Conservation (phyloP, 2,797 vertebrate genomes). For the Fistularia tabacaria region DNA sequence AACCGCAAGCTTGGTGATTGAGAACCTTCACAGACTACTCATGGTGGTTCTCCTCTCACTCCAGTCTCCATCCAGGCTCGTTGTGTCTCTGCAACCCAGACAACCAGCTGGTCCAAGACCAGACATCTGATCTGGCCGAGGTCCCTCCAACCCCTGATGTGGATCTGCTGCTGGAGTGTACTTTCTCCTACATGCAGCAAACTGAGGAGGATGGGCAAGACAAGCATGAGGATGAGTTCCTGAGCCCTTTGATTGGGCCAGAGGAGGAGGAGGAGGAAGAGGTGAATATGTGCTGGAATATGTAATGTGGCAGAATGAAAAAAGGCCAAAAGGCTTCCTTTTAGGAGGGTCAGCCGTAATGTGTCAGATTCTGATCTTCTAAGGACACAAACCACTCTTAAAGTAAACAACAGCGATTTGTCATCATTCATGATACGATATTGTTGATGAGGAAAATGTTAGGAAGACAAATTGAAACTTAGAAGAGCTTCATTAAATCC, state of each 20-base stretch:
- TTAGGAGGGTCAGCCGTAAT: too few relatives aligned
- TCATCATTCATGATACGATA: too few relatives aligned
- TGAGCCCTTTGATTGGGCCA: conserved; percentile 48
- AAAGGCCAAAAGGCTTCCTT: too few relatives aligned
- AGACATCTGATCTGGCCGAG: conserved; percentile 2
- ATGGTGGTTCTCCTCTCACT: too few relatives aligned
- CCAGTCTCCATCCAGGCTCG: conserved; percentile 10
- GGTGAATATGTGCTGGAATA: background rate
- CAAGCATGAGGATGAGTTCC: conserved; percentile 38
- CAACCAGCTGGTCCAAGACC: conserved; percentile 18
- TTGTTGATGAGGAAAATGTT: too few relatives aligned
- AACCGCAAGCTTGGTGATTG: too few relatives aligned
- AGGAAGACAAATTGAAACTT: too few relatives aligned
- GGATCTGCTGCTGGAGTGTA: conserved; percentile 76
- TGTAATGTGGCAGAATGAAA: background rate
- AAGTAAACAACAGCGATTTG: too few relatives aligned
- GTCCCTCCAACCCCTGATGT: conserved; percentile 64
- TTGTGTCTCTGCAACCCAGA: conserved; percentile 31
- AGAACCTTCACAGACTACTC: too few relatives aligned
- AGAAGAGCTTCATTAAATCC: too few relatives aligned
- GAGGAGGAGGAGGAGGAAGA: conserved; percentile 15
- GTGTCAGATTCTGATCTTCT: too few relatives aligned
- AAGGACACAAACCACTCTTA: too few relatives aligned
- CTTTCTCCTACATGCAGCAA: conserved; percentile 77
- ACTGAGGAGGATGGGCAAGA: conserved; percentile 35